Base-by-base conservation (phyloP, 2,797 vertebrate genomes). In the Cynodonichthys magdalenae region DNA sequence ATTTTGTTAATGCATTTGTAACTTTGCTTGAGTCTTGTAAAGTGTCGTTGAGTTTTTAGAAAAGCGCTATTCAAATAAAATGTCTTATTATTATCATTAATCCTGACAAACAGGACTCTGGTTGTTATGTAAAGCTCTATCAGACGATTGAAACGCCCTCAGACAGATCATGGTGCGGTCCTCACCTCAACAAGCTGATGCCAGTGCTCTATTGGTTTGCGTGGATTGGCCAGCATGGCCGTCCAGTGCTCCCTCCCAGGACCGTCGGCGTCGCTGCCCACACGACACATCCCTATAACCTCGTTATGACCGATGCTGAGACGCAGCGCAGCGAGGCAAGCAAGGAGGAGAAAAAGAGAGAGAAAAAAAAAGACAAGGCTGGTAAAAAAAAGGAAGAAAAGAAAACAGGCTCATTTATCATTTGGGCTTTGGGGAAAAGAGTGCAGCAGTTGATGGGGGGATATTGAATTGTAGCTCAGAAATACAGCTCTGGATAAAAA, bases 201-300 rank as follows among this genome's bases (percentile, higher is more conserved):
- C 96, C 96, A 98, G 78, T 97, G 95, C 72, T 97, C 96, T 60
- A 98, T 95, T 24, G 96, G 96, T 71, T 97, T 96, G 62, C 96
- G 95, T 14, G 96, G 96, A 63, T 97, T 97, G 29, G 94, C 95
- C 92, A 98, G 69, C 96, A 98, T 98, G 90, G 95, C 95, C 0
- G 91, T 80, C 96, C 96, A 97, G 92, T 98, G 96, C 80, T 97
- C 96, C 15, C 96, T 92, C 54, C 95, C 96, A 0, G 95, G 94
- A 15, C 94, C 94, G 0, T 96, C 95, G 0, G 94, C 94, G 0
- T 95, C 95, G 1, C 95, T 94, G 69, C 96, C 96, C 81, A 97
- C 95, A 15, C 95, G 94, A 74, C 95, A 97, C 93, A 97, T 95
- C 41, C 96, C 96, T 29, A 97, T 98, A 73, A 98, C 96, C 92